These are phyloP conservation scores for Aphidius ervi DNA, from an alignment of 1,140 invertebrate species.

Conservation along the genomic window DNA sequence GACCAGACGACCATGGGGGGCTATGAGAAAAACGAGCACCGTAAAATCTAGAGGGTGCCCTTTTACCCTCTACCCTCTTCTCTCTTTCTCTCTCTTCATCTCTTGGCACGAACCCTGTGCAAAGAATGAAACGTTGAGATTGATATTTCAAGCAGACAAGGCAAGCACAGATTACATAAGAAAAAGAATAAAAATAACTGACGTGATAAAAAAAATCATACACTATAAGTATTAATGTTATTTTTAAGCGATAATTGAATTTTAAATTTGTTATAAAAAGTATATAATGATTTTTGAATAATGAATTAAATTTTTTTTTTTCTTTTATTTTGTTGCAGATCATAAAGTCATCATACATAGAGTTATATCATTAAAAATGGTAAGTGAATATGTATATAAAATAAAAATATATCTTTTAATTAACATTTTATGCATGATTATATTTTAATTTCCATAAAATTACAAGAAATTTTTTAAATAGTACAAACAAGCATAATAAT, in stretches of 20 bases:
- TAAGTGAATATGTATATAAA: too few species aligned
- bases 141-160: constrained; percentile 47
- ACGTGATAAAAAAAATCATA: not conserved
- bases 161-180: constrained; percentile 45
- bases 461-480: too few species aligned
- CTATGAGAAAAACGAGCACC: not conserved
- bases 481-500: too few species aligned
- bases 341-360: too few species aligned
- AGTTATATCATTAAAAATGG: too few species aligned
- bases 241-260: too few species aligned
- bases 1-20: constrained; percentile 41
- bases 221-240: not conserved
- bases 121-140: constrained; percentile 48
- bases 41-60: constrained; percentile 15
- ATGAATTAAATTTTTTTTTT: constrained; percentile 2
- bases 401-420: too few species aligned
- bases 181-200: constrained; percentile 1
- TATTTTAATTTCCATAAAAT: too few species aligned
- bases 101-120: constrained; percentile 35
- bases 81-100: constrained; percentile 10
- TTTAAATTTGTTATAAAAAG: not conserved
- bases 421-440: too few species aligned
- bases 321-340: not conserved
- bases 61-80: constrained; percentile 8
- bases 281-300: too few species aligned